These are phyloP conservation scores for Drosophila neocordata DNA, from an alignment of 1,140 invertebrate species.

Conservation along the genomic window DNA sequence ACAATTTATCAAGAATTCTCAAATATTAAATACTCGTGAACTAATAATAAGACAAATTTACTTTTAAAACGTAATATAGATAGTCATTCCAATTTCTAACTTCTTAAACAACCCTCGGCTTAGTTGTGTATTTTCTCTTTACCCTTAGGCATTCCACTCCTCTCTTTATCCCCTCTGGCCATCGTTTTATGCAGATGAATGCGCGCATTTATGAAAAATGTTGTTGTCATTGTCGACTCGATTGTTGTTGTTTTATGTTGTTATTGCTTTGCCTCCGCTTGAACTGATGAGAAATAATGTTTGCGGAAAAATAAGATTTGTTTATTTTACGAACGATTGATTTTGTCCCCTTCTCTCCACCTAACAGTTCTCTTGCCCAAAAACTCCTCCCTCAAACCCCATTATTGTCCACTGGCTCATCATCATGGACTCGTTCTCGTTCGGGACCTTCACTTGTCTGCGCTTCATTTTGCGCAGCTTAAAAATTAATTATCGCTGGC, in stretches of 20 bases:
- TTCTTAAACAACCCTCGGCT: slow-evolving; percentile 1
- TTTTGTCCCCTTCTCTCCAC: slow-evolving; percentile 40
- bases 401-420: background rate
- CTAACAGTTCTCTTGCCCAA: background rate
- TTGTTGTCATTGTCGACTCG: slow-evolving; percentile 66
- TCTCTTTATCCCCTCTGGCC: slow-evolving; percentile 12
- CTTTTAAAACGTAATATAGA: too few relatives aligned
- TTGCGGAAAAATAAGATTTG: slow-evolving; percentile 81
- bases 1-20: too few relatives aligned
- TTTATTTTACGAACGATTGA: slow-evolving; percentile 81
- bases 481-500: slow-evolving; percentile 78
- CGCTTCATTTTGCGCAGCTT: slow-evolving; percentile 78
- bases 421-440: background rate
- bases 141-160: background rate
- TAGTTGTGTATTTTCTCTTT: slow-evolving; percentile 20
- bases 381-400: background rate
- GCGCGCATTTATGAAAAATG: slow-evolving; percentile 77
- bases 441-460: slow-evolving; percentile 41
- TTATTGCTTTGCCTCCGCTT: slow-evolving; percentile 32
- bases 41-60: too few relatives aligned
- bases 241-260: slow-evolving; percentile 49
- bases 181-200: slow-evolving; percentile 77
- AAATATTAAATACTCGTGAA: too few relatives aligned
- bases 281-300: slow-evolving; percentile 77
- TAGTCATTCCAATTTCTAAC: background rate